phyloP scores from a whole-genome alignment of 2,113 vertebrate genomes.

The Neotoma lepida region DNA sequence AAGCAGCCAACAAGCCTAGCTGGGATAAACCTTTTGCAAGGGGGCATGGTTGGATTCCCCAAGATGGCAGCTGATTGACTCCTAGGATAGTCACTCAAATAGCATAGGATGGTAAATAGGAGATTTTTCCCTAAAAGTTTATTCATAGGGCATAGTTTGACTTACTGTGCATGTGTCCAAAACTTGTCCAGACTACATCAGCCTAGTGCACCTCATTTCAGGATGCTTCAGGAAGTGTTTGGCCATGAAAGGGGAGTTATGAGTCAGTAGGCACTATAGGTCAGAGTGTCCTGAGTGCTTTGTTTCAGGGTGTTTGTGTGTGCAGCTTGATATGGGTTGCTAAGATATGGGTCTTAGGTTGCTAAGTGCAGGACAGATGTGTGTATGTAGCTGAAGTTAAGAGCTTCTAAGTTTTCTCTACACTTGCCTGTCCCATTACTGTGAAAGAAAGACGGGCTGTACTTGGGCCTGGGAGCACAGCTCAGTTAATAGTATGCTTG shows the following conservation, averaged over 20 bases:
- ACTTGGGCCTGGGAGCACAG: not conserved
- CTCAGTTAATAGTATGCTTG: not conserved
- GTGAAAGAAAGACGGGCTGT: not conserved
- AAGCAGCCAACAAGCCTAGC: not conserved
- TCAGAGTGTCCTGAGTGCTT: not conserved
- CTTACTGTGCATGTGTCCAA: not conserved
- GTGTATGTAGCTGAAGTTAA: not conserved
- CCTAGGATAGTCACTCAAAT: no score
- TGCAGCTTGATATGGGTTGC: not conserved
- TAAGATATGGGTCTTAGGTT: not conserved
- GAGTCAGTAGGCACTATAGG: not conserved
- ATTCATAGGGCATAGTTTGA: not conserved
- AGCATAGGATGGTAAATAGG: not conserved
- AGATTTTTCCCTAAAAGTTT: not conserved
- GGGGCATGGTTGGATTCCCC: not conserved
- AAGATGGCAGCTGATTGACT: not conserved
- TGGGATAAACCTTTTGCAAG: no score
- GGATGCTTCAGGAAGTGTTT: not conserved
- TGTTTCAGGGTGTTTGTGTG: not conserved
- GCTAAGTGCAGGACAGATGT: not conserved
- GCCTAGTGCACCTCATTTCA: not conserved
- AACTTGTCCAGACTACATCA: not conserved
- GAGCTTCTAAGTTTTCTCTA: not conserved
- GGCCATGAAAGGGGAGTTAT: not conserved
- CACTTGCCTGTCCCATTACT: no score